These are phyloP conservation scores for Leguminivora glycinivorella DNA, from an alignment of 1,140 invertebrate species.

Conservation along the genomic window DNA sequence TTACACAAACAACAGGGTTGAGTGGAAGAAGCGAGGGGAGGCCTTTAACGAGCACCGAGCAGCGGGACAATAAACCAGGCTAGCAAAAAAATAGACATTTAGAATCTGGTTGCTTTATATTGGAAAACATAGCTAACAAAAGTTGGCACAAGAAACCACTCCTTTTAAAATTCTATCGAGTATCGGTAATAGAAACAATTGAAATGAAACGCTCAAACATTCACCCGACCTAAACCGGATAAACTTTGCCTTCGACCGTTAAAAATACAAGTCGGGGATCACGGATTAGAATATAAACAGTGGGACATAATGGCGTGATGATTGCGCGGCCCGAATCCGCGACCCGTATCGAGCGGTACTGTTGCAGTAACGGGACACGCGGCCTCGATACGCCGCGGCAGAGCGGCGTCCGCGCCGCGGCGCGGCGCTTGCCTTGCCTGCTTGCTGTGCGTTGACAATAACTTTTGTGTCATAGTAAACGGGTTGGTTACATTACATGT, in stretches of 20 bases:
- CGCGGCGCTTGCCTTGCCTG: too few species aligned
- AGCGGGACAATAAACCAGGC: too few species aligned
- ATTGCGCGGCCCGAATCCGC: constrained; percentile 15
- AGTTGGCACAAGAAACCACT: too few species aligned
- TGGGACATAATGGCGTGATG: constrained; percentile 8
- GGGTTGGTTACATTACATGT: too few species aligned
- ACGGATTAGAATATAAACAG: background rate
- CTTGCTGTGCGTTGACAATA: background rate
- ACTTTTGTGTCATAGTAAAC: background rate
- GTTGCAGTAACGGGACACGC: constrained; percentile 34
- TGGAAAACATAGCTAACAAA: too few species aligned
- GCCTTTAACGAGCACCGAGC: too few species aligned
- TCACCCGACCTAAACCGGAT: background rate
- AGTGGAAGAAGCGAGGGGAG: too few species aligned
- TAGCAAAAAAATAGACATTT: too few species aligned
- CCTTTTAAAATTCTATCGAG: too few species aligned
- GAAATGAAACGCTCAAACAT: background rate
- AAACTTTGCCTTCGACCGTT: background rate
- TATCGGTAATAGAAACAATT: too few species aligned
- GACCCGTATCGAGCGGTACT: constrained; percentile 25
- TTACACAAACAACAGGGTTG: too few species aligned
- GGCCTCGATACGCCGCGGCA: constrained; percentile 26
- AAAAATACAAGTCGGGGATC: background rate
- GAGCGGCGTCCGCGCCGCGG: background rate
- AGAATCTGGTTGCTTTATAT: too few species aligned